Evolutionary conservation across 2,797 vertebrate species (phyloP).

Genomic region (Pantherophis alleghaniensis): DNA sequence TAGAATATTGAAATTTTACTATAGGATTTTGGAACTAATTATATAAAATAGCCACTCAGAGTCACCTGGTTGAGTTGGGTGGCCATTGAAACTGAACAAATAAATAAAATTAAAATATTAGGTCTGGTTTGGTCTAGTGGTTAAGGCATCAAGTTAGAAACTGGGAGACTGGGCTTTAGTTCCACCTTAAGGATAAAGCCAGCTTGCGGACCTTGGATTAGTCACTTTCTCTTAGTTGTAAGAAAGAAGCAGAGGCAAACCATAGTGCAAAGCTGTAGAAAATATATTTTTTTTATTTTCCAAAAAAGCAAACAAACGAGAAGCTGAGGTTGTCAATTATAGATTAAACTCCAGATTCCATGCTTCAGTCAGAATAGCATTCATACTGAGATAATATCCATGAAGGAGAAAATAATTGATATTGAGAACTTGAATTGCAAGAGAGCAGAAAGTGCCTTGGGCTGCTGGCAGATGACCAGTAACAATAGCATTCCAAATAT

Average conservation of each 20-base stretch:
- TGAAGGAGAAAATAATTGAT: not conserved
- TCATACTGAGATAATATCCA: not conserved
- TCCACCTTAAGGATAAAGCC: not conserved
- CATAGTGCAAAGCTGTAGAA: not conserved
- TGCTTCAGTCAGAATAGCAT: not conserved
- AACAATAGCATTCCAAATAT: not conserved
- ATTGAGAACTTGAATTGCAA: not conserved
- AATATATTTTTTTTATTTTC: not conserved
- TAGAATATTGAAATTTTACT: not conserved
- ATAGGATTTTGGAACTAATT: not conserved
- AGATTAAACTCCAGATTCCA: not conserved
- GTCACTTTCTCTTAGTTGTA: not conserved
- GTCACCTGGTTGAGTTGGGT: not conserved
- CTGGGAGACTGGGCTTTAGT: not conserved
- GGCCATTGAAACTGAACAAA: not conserved
- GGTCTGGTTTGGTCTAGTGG: not conserved
- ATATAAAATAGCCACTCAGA: not conserved
- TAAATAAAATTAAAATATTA: not conserved
- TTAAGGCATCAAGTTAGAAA: not conserved
- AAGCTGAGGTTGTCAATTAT: not conserved
- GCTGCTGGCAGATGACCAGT: not conserved
- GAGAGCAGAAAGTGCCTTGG: not conserved
- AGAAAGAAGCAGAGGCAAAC: not conserved
- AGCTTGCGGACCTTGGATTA: not conserved
- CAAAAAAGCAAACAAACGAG: too few relatives aligned